Base-by-base conservation (phyloP, 2,888 invertebrate species). In the Nemotelus nigrinus region DNA sequence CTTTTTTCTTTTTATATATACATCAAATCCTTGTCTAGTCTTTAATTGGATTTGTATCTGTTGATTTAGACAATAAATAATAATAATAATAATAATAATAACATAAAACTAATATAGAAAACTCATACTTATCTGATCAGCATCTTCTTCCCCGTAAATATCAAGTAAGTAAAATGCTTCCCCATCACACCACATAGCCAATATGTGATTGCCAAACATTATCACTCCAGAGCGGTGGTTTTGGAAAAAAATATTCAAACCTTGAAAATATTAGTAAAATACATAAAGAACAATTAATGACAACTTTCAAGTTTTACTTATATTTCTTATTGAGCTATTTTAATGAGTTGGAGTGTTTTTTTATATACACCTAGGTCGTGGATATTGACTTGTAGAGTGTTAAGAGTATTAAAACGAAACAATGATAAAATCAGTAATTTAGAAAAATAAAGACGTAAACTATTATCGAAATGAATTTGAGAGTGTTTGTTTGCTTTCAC, bases 121-220 rank as follows among this genome's bases (percentile, higher is more conserved):
- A 39, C 53, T 8, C 3, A 63, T 43, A 80, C 82, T 83, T 83
- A 87, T 86, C 25, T 25, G 25, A 25, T 25, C 25, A 25, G 25
- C 25, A 25, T 63, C 43, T 43, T 41, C 25, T 10, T 39, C 39
- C 43, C 10, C 39, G 55, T 53, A 67, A 67, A 67, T 25, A 81
- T 92, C 91, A 71, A 90, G 91, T 82, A 90, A 87, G 80, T 89
- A 90, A 78, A 85, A 88, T 67, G 87, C 87, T 2, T 87, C 83
- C 0, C 88, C 88, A 0, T 88, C 85, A 76, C 85, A 88, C 91
- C 91, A 92, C 2, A 92, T 85, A 0, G 89, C 10, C 3, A 74
- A 43, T 7, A 74, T 39, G 4, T 47, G 47, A 39, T 74, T 91
- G 0, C 91, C 87, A 0, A 90, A 88, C 0, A 90, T 91, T 47